Evolutionary conservation across 2,797 vertebrate genomes (phyloP), one percentile per base, ranked within the genome.

Genomic region (Halcyon chelicuti): DNA sequence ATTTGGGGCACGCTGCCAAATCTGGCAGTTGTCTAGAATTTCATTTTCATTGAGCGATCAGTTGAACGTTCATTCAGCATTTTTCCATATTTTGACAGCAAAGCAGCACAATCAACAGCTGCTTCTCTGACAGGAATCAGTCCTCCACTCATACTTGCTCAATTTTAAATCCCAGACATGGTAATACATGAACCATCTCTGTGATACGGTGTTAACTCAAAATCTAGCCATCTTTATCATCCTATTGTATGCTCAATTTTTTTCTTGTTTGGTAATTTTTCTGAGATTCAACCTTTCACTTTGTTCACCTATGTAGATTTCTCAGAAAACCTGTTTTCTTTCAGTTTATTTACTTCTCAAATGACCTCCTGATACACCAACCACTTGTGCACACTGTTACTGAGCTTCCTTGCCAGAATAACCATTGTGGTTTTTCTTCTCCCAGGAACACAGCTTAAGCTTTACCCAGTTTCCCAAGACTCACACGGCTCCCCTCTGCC

Each of bases 21-120:
- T 92, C 33, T 88, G 63, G 88, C 83, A 96, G 76, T 96, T 95
- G 85, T 90, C 80, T 93, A 92, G 90, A 93, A 90, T 72, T 91
- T 91, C 86, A 84, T 91, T 88, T 94, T 93, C 87, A 91, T 90
- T 83, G 85, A 94, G 92, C 93, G 85, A 96, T 94, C 84, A 90
- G 77, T 17, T 90, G 83, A 96, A 88, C 2, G 25, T 94, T 95
- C 92, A 78, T 90, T 96, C 77, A 93, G 83, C 77, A 79, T 96
- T 94, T 86, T 92, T 78, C 55, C 33, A 1, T 78, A 88, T 93
- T 95, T 94, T 95, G 82, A 93, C 76, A 90, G 90, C 55, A 91
- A 79, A 92, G 80, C 55, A 96, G 71, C 74, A 93, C 73, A 92
- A 93, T 85, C 90, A 93, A 91, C 95, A 96, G 88, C 88, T 90